Percentiles rank a stretch among this genome's conserved stretches.
phyloP scores from a whole-genome alignment of 1,140 invertebrate species.

The Eriocheir sinensis region DNA sequence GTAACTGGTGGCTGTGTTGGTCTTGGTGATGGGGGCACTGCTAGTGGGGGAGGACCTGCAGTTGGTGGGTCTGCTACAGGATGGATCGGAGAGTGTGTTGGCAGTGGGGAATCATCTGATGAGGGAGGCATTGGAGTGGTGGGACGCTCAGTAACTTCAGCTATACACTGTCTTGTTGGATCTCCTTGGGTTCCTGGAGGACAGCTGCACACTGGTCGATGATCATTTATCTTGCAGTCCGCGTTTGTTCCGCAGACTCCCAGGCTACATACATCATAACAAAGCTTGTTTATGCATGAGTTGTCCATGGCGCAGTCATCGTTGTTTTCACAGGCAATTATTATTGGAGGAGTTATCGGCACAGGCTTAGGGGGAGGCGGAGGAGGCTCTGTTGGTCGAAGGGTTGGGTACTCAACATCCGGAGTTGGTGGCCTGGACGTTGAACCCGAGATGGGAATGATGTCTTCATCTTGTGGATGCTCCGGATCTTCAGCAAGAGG shows the following conservation, averaged over 20 bases:
- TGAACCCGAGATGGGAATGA: background rate
- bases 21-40: conserved; percentile 26
- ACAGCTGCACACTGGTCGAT: conserved; percentile 85
- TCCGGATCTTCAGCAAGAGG: background rate
- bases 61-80: conserved; percentile 35
- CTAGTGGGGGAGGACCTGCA: conserved; percentile 45
- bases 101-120: conserved; percentile 89
- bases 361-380: conserved; percentile 82
- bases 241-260: conserved; percentile 88
- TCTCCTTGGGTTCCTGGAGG: conserved; percentile 78
- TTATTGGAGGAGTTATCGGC: conserved; percentile 89
- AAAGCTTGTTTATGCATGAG: conserved; percentile 76
- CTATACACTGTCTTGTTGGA: conserved; percentile 71
- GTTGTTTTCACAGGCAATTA: conserved; percentile 80
- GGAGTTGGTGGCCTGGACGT: background rate
- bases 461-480: background rate
- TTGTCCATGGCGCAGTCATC: conserved; percentile 85
- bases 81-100: conserved; percentile 84
- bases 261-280: conserved; percentile 76
- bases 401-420: conserved; percentile 1
- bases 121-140: conserved; percentile 88
- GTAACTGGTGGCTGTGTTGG: conserved; percentile 47
- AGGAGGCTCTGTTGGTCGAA: conserved; percentile 18
- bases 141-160: conserved; percentile 52
- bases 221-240: conserved; percentile 87